Evolutionary conservation across 2,888 invertebrate genomes (phyloP).

Genomic region (Apantesis nais): DNA sequence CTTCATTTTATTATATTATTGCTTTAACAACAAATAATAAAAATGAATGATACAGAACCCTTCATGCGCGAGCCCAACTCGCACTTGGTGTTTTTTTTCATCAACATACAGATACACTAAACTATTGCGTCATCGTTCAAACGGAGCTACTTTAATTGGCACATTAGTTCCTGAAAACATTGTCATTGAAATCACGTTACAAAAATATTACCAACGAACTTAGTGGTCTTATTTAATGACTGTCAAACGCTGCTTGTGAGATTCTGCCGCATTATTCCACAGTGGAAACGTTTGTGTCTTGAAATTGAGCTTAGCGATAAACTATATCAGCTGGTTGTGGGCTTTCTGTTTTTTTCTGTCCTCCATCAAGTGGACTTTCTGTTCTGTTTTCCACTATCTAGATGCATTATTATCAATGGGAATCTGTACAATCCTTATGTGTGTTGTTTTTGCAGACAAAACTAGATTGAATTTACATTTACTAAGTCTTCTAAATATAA

Average conservation of each 20-base stretch:
- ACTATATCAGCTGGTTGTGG: conserved; percentile 24
- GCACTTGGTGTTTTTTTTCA: neutral
- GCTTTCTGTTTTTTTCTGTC: conserved; percentile 30
- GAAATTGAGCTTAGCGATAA: conserved; percentile 5
- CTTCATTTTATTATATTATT: too few relatives aligned
- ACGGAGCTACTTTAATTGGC: conserved; percentile 8
- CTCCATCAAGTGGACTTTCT: too few relatives aligned
- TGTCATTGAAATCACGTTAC: conserved; percentile 7
- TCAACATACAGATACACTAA: neutral
- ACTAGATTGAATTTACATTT: too few relatives aligned
- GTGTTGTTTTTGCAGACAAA: neutral
- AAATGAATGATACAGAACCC: too few relatives aligned
- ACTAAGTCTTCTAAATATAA: too few relatives aligned
- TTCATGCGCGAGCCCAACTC: too few relatives aligned
- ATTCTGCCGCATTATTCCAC: neutral
- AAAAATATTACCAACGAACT: conserved; percentile 3
- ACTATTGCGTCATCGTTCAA: conserved; percentile 9
- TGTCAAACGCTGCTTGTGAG: neutral
- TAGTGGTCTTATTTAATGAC: neutral
- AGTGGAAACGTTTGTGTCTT: conserved; percentile 19
- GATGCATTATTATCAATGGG: neutral
- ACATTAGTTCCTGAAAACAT: conserved; percentile 3
- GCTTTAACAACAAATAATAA: too few relatives aligned
- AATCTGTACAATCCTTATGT: neutral
- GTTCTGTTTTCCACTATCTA: conserved; percentile 20